Conservation (phyloP, 1,140 invertebrate species). For the Charaxes varanes region DNA sequence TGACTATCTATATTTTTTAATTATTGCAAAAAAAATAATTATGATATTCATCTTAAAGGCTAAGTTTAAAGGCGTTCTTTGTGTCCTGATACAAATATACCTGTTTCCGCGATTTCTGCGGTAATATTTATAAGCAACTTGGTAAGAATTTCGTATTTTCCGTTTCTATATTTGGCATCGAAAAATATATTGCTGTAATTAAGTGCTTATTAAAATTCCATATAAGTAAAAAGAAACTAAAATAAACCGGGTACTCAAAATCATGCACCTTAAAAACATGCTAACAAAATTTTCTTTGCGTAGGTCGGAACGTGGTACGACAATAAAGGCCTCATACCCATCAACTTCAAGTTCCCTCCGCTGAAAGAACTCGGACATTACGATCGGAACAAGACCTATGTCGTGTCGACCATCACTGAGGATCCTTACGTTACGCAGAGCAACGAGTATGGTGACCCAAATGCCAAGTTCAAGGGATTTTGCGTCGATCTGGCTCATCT, state of each 20-base stretch:
- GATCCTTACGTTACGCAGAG: conserved; percentile 90
- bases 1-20: no score
- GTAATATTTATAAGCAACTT: no score
- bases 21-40: no score
- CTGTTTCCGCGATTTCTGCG: no score
- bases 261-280: neutral
- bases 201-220: no score
- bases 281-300: conserved; percentile 7
- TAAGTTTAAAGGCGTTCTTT: no score
- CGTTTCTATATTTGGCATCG: no score
- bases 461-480: conserved; percentile 86
- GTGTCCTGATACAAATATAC: neutral
- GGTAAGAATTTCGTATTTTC: no score
- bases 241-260: no score
- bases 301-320: conserved; percentile 95
- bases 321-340: conserved; percentile 82
- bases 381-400: conserved; percentile 91
- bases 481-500: conserved; percentile 94
- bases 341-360: conserved; percentile 68
- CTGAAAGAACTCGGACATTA: conserved; percentile 81
- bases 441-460: conserved; percentile 66
- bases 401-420: conserved; percentile 94
- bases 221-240: no score
- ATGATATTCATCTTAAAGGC: no score
- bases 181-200: no score